These are phyloP conservation scores for Steinernema scapterisci DNA, from an alignment of 2,888 invertebrate species.

Conservation along the genomic window DNA sequence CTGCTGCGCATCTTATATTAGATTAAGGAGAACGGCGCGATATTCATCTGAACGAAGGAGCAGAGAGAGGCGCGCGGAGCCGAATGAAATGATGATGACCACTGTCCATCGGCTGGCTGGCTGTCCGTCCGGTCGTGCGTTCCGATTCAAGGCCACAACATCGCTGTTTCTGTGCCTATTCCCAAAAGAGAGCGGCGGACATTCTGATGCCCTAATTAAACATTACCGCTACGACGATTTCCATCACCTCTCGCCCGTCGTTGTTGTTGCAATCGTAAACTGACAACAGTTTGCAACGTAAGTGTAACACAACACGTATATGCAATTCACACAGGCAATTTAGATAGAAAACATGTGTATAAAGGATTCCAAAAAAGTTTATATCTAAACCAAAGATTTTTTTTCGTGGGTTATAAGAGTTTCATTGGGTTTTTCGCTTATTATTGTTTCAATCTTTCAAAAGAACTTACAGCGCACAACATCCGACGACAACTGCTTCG, in stretches of 20 bases:
- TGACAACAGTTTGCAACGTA: neutral
- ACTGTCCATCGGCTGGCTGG: slow-evolving; percentile 20
- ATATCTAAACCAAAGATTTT: no score
- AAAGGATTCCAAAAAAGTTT: no score
- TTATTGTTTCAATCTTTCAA: no score
- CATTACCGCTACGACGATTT: slow-evolving; percentile 28
- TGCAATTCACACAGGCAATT: no score
- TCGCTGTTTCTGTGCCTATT: slow-evolving; percentile 14
- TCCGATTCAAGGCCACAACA: slow-evolving; percentile 32
- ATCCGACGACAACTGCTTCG: slow-evolving; percentile 85
- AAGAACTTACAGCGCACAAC: slow-evolving; percentile 81
- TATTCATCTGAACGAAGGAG: slow-evolving; percentile 9
- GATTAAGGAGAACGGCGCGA: slow-evolving; percentile 22
- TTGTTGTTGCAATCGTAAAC: slow-evolving; percentile 21
- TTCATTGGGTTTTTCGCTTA: no score
- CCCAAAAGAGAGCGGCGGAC: neutral
- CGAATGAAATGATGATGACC: slow-evolving; percentile 20
- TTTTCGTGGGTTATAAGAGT: no score
- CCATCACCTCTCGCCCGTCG: neutral
- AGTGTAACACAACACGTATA: neutral
- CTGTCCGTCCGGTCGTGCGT: neutral
- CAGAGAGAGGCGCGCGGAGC: neutral
- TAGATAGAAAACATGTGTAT: no score
- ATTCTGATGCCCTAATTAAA: slow-evolving; percentile 29
- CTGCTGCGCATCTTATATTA: neutral